These are phyloP conservation scores for Tachina lurida DNA, from an alignment of 2,888 invertebrate genomes.

Conservation along the genomic window DNA sequence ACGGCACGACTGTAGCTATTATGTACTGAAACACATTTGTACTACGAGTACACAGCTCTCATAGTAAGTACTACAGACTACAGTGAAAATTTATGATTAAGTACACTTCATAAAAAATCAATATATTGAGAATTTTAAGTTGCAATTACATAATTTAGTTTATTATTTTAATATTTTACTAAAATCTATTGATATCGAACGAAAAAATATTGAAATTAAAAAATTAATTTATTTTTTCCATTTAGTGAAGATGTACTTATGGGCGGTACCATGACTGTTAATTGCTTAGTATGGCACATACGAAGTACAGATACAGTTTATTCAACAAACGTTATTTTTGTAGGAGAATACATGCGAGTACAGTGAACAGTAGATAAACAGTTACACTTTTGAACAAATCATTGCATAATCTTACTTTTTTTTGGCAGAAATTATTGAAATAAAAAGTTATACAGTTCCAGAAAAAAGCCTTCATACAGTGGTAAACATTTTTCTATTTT, in stretches of 20 bases:
- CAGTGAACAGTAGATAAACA: conserved; percentile 38
- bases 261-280: conserved; percentile 55
- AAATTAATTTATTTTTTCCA: neutral
- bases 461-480: no score
- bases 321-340: conserved; percentile 66
- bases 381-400: conserved; percentile 7
- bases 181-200: neutral
- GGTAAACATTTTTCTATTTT: no score
- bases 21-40: conserved; percentile 63
- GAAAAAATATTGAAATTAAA: neutral
- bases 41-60: conserved; percentile 62
- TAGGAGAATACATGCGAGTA: conserved; percentile 57
- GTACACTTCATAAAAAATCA: conserved; percentile 48
- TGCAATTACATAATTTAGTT: neutral
- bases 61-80: conserved; percentile 61
- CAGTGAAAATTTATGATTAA: conserved; percentile 64
- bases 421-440: neutral
- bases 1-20: conserved; percentile 54
- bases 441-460: neutral
- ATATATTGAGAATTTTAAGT: neutral
- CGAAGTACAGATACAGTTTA: conserved; percentile 56
- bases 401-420: neutral
- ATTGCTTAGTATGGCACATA: conserved; percentile 65
- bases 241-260: conserved; percentile 13
- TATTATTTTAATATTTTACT: neutral